These are phyloP conservation scores for Ctenoplectra terminalis DNA, from an alignment of 1,140 invertebrate species.

Conservation along the genomic window DNA sequence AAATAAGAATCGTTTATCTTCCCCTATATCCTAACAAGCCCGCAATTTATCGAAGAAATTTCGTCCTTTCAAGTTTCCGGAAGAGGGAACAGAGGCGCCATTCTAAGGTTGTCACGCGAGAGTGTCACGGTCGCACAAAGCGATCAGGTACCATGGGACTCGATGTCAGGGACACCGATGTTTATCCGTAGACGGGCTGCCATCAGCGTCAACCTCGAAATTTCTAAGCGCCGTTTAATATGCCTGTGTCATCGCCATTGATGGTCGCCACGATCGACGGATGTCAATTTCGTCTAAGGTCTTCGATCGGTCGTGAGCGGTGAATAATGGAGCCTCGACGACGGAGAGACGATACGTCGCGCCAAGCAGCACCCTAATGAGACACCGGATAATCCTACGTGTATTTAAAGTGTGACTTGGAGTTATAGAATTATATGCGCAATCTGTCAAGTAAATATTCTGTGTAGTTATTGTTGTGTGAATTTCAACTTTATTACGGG, in stretches of 20 bases:
- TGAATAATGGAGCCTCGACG: background rate
- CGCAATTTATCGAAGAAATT: background rate
- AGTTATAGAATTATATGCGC: no score
- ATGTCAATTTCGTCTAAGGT: slow-evolving; percentile 46
- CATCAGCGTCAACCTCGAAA: slow-evolving; percentile 48
- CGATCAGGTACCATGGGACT: background rate
- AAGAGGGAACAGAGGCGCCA: background rate
- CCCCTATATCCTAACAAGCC: background rate
- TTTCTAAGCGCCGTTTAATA: slow-evolving; percentile 46
- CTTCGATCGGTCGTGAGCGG: background rate
- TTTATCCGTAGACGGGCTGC: slow-evolving; percentile 53
- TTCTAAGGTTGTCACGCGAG: background rate
- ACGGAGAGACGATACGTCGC: background rate
- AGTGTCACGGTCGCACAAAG: slow-evolving; percentile 3
- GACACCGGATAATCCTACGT: background rate
- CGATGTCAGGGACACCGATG: slow-evolving; percentile 52
- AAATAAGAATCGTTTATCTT: background rate
- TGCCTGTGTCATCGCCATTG: slow-evolving; percentile 64
- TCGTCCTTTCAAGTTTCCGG: background rate
- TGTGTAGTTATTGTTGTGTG: no score
- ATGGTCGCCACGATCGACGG: slow-evolving; percentile 53
- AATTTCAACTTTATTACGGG: no score
- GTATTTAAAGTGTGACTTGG: background rate
- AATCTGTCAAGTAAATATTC: no score
- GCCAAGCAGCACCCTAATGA: background rate